phyloP scores from a whole-genome alignment of 2,888 invertebrate genomes.

The Eugnorisma glareosa region DNA sequence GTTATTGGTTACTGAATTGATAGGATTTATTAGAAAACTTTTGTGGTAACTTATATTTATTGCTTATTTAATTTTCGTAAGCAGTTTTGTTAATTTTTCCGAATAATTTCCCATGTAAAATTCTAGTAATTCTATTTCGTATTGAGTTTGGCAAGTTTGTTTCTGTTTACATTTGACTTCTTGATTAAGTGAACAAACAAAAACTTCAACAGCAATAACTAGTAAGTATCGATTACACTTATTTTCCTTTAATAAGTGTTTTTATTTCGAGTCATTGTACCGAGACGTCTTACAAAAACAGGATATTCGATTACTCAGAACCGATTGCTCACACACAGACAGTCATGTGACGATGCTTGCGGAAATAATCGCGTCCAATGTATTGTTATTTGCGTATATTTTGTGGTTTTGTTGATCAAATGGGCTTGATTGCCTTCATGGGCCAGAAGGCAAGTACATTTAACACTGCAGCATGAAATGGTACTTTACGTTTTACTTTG shows the following conservation, averaged over 20 bases:
- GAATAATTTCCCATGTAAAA: not conserved
- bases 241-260: conserved; percentile 24
- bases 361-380: conserved; percentile 13
- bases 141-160: conserved; percentile 1
- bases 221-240: conserved; percentile 34
- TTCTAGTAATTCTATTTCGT: not conserved
- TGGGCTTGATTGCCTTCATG: not conserved
- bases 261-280: conserved; percentile 24
- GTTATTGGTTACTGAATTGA: conserved; percentile 16
- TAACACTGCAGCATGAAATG: not conserved
- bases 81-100: conserved; percentile 15
- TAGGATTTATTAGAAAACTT: conserved; percentile 19
- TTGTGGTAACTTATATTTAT: conserved; percentile 12
- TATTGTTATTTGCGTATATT: not conserved
- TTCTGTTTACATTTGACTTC: not conserved
- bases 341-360: conserved; percentile 19
- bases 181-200: not conserved
- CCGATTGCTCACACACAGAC: conserved; percentile 22
- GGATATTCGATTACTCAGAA: conserved; percentile 57
- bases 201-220: conserved; percentile 6
- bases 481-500: not conserved
- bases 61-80: conserved; percentile 15
- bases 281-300: conserved; percentile 48
- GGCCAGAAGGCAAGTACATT: not conserved
- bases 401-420: not conserved